Conservation (phyloP, 2,888 invertebrate species). For the Melinaea marsaeus region DNA sequence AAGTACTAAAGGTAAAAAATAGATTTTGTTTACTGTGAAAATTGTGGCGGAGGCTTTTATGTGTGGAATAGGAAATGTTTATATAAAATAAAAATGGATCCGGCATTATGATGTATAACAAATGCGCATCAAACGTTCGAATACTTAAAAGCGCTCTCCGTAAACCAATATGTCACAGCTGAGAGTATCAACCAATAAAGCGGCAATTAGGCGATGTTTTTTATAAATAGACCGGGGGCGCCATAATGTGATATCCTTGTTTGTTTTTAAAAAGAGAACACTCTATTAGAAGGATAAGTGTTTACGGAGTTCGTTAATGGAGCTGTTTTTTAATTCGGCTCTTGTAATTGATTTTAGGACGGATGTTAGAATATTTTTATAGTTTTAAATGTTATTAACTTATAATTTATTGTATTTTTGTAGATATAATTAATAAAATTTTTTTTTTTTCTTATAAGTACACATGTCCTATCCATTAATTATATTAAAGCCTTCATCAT, state of each 20-base stretch:
- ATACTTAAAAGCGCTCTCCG: slow-evolving; percentile 38
- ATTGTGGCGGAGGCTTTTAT: background rate
- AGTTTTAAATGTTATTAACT: background rate
- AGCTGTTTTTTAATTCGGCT: slow-evolving; percentile 16
- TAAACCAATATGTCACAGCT: slow-evolving; percentile 52
- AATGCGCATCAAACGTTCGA: slow-evolving; percentile 40
- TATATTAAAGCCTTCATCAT: too few species aligned
- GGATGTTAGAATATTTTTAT: slow-evolving; percentile 4
- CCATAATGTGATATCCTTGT: slow-evolving; percentile 51
- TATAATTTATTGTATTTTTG: background rate
- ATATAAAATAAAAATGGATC: background rate
- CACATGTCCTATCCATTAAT: too few species aligned
- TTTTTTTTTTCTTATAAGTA: too few species aligned
- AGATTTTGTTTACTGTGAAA: slow-evolving; percentile 4
- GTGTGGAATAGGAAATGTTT: background rate
- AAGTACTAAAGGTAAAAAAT: slow-evolving; percentile 4
- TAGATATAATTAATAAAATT: too few species aligned
- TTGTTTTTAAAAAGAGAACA: slow-evolving; percentile 40
- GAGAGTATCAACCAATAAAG: slow-evolving; percentile 50
- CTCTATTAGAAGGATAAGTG: slow-evolving; percentile 39
- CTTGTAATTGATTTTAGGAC: slow-evolving; percentile 14
- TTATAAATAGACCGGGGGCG: slow-evolving; percentile 39
- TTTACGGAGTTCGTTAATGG: slow-evolving; percentile 38
- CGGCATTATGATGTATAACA: background rate
- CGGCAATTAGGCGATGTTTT: slow-evolving; percentile 47